Conservation (phyloP, 2,888 invertebrate genomes). For the Tiliacea aurago region DNA sequence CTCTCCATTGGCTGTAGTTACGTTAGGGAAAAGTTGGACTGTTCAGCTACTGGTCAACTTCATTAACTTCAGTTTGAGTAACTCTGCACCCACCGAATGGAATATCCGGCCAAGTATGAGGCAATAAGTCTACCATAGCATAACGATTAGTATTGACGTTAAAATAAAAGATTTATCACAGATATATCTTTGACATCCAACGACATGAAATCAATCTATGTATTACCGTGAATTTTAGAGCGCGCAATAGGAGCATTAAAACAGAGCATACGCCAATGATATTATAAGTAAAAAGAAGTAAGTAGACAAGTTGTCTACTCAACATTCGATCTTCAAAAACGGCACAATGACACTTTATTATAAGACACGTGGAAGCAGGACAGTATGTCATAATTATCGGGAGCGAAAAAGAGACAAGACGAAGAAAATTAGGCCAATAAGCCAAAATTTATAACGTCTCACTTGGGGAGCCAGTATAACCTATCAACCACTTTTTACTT, state of each 20-base stretch:
- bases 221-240: background rate
- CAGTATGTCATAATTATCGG: too few relatives aligned
- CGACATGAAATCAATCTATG: background rate
- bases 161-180: background rate
- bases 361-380: too few relatives aligned
- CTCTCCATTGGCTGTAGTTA: constrained; percentile 46
- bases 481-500: too few relatives aligned
- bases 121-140: background rate
- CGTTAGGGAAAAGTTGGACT: constrained; percentile 44
- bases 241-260: constrained; percentile 20
- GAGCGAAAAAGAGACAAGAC: too few relatives aligned
- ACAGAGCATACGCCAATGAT: background rate
- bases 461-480: too few relatives aligned
- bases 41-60: constrained; percentile 33
- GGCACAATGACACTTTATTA: too few relatives aligned
- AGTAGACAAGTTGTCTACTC: too few relatives aligned
- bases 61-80: constrained; percentile 38
- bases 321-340: too few relatives aligned
- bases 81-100: constrained; percentile 13
- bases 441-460: too few relatives aligned
- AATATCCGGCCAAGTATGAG: background rate
- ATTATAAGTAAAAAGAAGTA: too few relatives aligned
- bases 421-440: too few relatives aligned
- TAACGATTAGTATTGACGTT: background rate
- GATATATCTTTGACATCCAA: background rate